Evolutionary conservation across 1,140 invertebrate genomes (phyloP).

Genomic region (Pseudoatta argentina): DNA sequence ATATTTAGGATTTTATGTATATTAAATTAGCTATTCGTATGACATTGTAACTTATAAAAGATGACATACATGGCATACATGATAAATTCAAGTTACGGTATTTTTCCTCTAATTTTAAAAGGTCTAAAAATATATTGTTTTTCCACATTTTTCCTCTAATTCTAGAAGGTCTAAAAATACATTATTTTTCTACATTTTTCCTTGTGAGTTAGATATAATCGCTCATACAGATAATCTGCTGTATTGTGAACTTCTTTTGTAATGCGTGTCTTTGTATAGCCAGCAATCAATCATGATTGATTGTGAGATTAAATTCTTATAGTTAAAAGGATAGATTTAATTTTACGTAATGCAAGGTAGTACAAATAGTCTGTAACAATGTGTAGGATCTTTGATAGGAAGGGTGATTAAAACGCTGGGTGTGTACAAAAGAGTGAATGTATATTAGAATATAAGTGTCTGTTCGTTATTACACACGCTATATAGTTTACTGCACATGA

Average conservation of each 20-base stretch:
- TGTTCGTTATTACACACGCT: too few relatives aligned
- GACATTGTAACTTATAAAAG: neutral
- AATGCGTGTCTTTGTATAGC: neutral
- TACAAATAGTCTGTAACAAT: neutral
- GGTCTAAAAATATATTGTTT: constrained; percentile 7
- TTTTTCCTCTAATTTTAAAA: neutral
- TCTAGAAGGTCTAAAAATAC: neutral
- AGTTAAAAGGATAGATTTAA: neutral
- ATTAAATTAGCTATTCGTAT: neutral
- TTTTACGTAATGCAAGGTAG: neutral
- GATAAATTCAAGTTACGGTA: neutral
- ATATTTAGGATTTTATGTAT: neutral
- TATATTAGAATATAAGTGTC: too few relatives aligned
- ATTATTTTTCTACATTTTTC: constrained; percentile 15
- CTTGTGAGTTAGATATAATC: neutral
- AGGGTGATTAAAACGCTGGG: too few relatives aligned
- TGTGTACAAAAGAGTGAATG: too few relatives aligned
- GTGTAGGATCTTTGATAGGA: too few relatives aligned
- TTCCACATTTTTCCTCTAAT: neutral
- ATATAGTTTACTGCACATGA: too few relatives aligned
- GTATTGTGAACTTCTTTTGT: neutral
- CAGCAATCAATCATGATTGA: constrained; percentile 8
- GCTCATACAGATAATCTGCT: neutral
- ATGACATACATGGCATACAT: neutral
- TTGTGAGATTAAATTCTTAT: constrained; percentile 33